Percentiles rank a stretch among this genome's conserved stretches.
phyloP scores from a whole-genome alignment of 2,888 invertebrate genomes.

The Tethea ocularis region DNA sequence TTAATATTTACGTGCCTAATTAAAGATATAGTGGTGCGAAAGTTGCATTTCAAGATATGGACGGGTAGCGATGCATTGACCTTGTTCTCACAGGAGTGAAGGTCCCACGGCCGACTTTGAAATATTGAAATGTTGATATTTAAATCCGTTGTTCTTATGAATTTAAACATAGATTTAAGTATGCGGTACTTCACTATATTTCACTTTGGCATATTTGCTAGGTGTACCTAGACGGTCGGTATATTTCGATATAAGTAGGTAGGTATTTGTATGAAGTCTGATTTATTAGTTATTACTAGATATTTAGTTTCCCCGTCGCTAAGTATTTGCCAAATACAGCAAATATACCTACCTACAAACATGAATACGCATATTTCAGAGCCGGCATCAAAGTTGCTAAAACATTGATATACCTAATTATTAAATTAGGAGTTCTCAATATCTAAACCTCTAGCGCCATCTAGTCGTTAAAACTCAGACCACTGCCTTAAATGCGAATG shows the following conservation, averaged over 20 bases:
- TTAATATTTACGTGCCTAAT: conserved; percentile 29
- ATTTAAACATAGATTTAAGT: not conserved
- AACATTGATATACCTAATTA: not conserved
- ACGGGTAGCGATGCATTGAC: conserved; percentile 6
- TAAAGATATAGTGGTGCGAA: conserved; percentile 22
- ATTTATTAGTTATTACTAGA: no score
- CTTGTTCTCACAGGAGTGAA: conserved; percentile 12
- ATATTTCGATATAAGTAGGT: no score
- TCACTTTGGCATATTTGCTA: no score
- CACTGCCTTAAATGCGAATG: not conserved
- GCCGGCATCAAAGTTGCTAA: not conserved
- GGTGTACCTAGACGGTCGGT: no score
- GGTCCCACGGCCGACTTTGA: conserved; percentile 8
- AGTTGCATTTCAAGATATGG: conserved; percentile 8
- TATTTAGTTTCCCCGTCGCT: no score
- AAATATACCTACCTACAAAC: no score
- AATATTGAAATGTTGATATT: not conserved
- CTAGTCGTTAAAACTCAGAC: not conserved
- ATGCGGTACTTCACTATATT: no score
- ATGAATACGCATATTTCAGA: no score
- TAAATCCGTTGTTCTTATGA: not conserved
- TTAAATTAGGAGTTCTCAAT: not conserved
- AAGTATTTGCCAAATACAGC: no score
- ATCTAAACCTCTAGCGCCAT: not conserved
- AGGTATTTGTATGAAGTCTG: no score